Evolutionary conservation across 2,888 invertebrate genomes (phyloP).

Genomic region (Charanyca ferruginea): DNA sequence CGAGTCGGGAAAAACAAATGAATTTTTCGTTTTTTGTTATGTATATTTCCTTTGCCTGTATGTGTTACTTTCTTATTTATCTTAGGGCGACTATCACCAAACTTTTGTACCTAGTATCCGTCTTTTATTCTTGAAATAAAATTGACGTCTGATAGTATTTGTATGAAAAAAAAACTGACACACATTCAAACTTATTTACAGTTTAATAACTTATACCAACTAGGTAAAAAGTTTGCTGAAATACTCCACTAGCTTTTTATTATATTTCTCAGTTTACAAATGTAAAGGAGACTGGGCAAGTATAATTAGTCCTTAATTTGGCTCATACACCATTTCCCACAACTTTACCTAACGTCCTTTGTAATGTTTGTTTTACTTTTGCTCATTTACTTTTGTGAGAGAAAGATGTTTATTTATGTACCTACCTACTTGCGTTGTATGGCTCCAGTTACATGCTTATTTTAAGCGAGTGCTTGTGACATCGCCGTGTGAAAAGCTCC

Average conservation of each 20-base stretch:
- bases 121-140: too few relatives aligned
- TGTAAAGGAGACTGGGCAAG: neutral
- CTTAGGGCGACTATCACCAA: too few relatives aligned
- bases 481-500: too few relatives aligned
- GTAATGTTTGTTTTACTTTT: neutral
- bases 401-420: conserved; percentile 15
- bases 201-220: too few relatives aligned
- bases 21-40: neutral
- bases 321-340: neutral
- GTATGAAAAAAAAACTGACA: too few relatives aligned
- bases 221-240: too few relatives aligned
- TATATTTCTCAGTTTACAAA: too few relatives aligned
- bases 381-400: conserved; percentile 27
- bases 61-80: neutral
- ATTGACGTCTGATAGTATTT: too few relatives aligned
- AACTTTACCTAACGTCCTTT: neutral
- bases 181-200: too few relatives aligned
- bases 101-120: too few relatives aligned
- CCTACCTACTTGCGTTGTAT: neutral
- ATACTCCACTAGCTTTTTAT: too few relatives aligned
- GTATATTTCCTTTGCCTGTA: neutral
- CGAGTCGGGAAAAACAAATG: conserved; percentile 1
- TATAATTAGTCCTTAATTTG: neutral
- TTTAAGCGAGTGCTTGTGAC: conserved; percentile 23
- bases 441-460: conserved; percentile 28